A percentile compares a stretch with the other conserved stretches of the same genome.
These are phyloP conservation scores for Drosophila nr. perissopoda DNA, from an alignment of 2,888 invertebrate genomes.

Conservation along the genomic window DNA sequence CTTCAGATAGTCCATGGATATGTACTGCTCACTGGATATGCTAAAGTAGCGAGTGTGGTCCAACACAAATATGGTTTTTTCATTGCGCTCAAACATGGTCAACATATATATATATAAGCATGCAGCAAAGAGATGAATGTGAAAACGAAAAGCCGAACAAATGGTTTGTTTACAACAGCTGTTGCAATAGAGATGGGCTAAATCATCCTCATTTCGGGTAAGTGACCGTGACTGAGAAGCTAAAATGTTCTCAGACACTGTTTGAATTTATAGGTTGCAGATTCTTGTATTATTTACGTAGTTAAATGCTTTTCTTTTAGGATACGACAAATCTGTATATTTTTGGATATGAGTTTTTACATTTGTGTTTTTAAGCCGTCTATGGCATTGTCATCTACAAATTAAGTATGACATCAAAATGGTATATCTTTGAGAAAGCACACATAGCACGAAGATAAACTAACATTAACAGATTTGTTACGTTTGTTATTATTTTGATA, in stretches of 20 bases:
- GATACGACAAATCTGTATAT: not conserved
- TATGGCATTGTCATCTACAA: not conserved
- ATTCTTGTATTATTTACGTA: not conserved
- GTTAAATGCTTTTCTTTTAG: not conserved
- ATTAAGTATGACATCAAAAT: not conserved
- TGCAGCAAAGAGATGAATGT: not conserved
- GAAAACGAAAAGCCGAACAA: not conserved
- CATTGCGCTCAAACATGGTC: conserved; percentile 87
- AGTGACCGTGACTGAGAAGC: not conserved
- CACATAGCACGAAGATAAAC: not conserved
- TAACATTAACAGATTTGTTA: not conserved
- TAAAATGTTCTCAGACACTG: not conserved
- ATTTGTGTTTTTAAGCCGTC: not conserved
- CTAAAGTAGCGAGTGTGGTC: conserved; percentile 97
- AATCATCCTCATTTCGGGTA: not conserved
- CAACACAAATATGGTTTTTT: conserved; percentile 97
- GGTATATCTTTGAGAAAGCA: not conserved
- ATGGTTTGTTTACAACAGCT: conserved; percentile 53
- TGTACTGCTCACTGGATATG: conserved; percentile 86
- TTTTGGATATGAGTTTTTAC: not conserved
- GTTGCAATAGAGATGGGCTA: conserved; percentile 34
- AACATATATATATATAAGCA: not conserved
- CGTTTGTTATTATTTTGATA: not conserved
- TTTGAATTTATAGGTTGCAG: not conserved
- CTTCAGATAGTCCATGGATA: conserved; percentile 83